Percentiles rank a stretch among this genome's conserved stretches.
These are phyloP conservation scores for Alethe castanea DNA, from an alignment of 2,113 vertebrate species.

Conservation along the genomic window DNA sequence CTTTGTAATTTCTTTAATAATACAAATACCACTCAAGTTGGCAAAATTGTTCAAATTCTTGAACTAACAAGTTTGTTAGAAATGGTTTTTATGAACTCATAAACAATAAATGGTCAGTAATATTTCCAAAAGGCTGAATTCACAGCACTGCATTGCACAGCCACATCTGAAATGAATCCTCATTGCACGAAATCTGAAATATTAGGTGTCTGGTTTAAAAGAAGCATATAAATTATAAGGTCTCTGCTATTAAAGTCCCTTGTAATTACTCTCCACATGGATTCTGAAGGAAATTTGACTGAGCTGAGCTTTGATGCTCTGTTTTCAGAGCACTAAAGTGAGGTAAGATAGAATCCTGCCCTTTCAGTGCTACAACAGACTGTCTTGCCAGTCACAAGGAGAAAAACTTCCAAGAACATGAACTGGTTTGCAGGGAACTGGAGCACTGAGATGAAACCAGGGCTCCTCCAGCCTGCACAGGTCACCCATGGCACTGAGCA, in stretches of 20 bases:
- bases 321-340: not conserved
- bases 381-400: not conserved
- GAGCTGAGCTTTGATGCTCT: not conserved
- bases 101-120: not conserved
- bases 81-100: not conserved
- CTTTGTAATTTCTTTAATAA: not conserved
- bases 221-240: not conserved
- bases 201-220: not conserved
- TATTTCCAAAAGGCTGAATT: not conserved
- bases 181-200: not conserved
- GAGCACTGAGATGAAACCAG: not conserved
- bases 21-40: not conserved
- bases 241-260: not conserved
- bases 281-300: not conserved
- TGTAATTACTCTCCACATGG: not conserved
- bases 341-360: not conserved
- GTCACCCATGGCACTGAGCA: not conserved
- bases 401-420: not conserved
- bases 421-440: slow-evolving; percentile 18
- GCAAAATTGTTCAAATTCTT: not conserved
- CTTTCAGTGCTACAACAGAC: not conserved
- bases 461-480: not conserved
- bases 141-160: not conserved
- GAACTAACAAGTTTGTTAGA: not conserved
- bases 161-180: not conserved